Evolutionary conservation across 2,888 invertebrate genomes (phyloP), one percentile per base, ranked within the genome.

Genomic region (Luperina testacea): DNA sequence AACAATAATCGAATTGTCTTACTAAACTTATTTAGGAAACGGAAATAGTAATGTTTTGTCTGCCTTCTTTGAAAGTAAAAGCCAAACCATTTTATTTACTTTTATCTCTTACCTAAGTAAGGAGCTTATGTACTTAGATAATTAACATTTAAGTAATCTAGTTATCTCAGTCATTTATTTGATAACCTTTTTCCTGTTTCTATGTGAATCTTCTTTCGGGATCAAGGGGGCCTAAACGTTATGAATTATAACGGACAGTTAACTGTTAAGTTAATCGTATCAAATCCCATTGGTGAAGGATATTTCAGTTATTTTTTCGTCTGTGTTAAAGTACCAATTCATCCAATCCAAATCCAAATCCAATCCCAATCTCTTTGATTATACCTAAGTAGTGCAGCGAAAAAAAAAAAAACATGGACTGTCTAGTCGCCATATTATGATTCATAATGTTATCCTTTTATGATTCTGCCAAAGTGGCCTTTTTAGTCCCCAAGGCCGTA

Each of bases 1-100:
- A 78, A 77, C 85, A 80, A 80, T 87, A 61, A 79, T 77, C 68
- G 64, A 65, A 79, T 79, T 79, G 70, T 63, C 32, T 77, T 63
- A 81, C 57, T 57, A 57, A 71, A 76, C n/a, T 32, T 75, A 59
- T 48, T 70, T 69, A 69, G n/a, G 59, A 38, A 69, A 63, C 42
- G 63, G 48, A 73, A 76, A 63, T 78, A 42, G 51, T 64, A 53
- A 69, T 83, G 38, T 64, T 73, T 72, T 70, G 53, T 53, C 11
- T n/a, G 27, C 32, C 2, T 68, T 38, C 53, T 48, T 61, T 48
- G 20, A 51, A 68, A 72, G 67, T 72, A 79, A 15, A n/a, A 32
- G 24, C 15, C 61, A 53, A 61, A 77, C 20, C 13, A n/a, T 68
- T 45, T 82, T 65, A 61, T 81, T 59, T 70, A 61, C 48, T 75